These are phyloP conservation scores for Cheilosia soror DNA, from an alignment of 2,888 invertebrate species.

Conservation along the genomic window DNA sequence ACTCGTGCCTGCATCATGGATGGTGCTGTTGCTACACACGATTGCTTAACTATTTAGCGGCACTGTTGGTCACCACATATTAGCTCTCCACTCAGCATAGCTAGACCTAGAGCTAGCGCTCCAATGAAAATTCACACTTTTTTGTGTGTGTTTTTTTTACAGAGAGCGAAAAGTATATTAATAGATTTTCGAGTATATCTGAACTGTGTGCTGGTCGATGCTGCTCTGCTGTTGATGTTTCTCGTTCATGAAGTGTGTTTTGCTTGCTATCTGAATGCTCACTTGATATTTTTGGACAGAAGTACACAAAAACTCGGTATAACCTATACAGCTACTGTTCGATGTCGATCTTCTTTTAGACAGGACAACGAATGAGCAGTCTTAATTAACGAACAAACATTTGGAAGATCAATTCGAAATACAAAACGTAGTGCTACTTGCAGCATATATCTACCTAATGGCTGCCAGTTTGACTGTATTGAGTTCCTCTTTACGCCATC, in stretches of 20 bases:
- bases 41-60: slow-evolving; percentile 70
- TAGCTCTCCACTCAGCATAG: slow-evolving; percentile 28
- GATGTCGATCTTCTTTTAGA: slow-evolving; percentile 23
- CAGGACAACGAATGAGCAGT: neutral
- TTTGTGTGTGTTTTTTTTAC: slow-evolving; percentile 1
- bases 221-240: slow-evolving; percentile 4
- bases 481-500: slow-evolving; percentile 36
- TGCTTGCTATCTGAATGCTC: slow-evolving; percentile 39
- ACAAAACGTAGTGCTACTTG: slow-evolving; percentile 11
- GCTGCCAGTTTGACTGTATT: slow-evolving; percentile 5
- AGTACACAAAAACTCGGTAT: slow-evolving; percentile 14
- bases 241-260: slow-evolving; percentile 31
- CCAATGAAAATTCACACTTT: slow-evolving; percentile 56
- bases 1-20: slow-evolving; percentile 62
- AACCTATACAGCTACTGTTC: neutral
- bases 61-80: slow-evolving; percentile 45
- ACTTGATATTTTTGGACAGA: slow-evolving; percentile 60
- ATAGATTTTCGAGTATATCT: slow-evolving; percentile 62
- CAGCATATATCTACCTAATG: slow-evolving; percentile 5
- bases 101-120: slow-evolving; percentile 36
- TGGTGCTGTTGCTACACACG: slow-evolving; percentile 60
- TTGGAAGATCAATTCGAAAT: slow-evolving; percentile 47
- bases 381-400: slow-evolving; percentile 35
- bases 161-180: slow-evolving; percentile 58
- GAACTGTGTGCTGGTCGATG: slow-evolving; percentile 19